phyloP scores from a whole-genome alignment of 1,140 invertebrate genomes.

The Episyrphus balteatus region DNA sequence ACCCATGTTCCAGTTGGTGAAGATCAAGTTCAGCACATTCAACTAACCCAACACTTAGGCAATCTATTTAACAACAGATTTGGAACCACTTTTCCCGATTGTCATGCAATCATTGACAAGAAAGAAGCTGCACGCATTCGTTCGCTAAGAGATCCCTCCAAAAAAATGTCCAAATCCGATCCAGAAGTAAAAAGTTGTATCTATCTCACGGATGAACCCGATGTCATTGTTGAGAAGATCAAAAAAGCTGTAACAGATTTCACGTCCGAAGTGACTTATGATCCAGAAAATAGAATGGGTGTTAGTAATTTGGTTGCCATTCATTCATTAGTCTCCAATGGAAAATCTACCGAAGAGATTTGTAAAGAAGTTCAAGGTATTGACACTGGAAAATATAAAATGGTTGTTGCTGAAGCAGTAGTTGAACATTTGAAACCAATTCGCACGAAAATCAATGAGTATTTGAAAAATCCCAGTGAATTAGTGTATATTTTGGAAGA shows the following conservation, averaged over 20 bases:
- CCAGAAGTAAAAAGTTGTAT: conserved; percentile 65
- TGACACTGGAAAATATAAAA: conserved; percentile 74
- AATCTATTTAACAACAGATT: conserved; percentile 70
- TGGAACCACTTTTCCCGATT: conserved; percentile 65
- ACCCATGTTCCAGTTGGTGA: conserved; percentile 91
- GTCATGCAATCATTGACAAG: conserved; percentile 50
- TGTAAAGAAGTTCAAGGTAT: conserved; percentile 53
- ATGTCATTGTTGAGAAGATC: conserved; percentile 67
- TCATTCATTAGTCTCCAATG: conserved; percentile 59
- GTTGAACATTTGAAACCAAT: conserved; percentile 65
- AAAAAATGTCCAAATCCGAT: conserved; percentile 99
- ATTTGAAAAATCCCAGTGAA: conserved; percentile 50
- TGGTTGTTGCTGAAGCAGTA: conserved; percentile 60
- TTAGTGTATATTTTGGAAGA: conserved; percentile 54
- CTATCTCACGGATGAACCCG: conserved; percentile 67
- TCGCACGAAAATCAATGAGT: conserved; percentile 45
- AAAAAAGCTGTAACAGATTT: conserved; percentile 90
- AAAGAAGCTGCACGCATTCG: conserved; percentile 52
- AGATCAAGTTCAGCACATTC: conserved; percentile 89
- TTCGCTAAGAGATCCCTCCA: conserved; percentile 69
- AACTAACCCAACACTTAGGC: conserved; percentile 75
- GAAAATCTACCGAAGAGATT: conserved; percentile 57
- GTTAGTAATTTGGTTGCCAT: conserved; percentile 82
- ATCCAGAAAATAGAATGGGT: conserved; percentile 66
- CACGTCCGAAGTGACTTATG: conserved; percentile 70